Evolutionary conservation across 2,797 vertebrate genomes (phyloP), one percentile per base, ranked within the genome.

Genomic region (Myripristis jacobus): DNA sequence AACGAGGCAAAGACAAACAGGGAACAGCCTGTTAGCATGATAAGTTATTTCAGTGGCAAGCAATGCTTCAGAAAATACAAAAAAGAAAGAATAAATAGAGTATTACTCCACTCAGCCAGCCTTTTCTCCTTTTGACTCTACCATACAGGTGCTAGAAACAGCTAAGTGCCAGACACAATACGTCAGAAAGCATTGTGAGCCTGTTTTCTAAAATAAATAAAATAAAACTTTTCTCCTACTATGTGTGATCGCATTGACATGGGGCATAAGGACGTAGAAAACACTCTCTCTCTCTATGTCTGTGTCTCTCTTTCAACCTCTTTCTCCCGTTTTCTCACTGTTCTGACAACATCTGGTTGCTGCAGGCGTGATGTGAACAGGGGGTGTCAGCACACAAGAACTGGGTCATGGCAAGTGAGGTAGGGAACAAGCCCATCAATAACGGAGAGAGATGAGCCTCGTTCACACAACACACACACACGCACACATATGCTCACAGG

Each of bases 331-430:
- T 21, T 79, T 73, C 58, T 69, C 59, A 31, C 77, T 59, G 63
- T 67, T 60, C 78, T 79, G 80, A 84, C 80, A 81, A 85, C 77
- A 76, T 73, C 79, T 71, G 66, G 79, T 81, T 68, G 67, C 87
- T 88, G 86, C 83, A 70, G 84, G 87, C 75, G 6, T 73, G 77
- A 88, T 79, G 80, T 79, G 80, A 88, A 79, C 73, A 77, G 67
- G 72, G 62, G 86, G 79, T 75, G 84, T 90, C 88, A 84, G 81
- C 70, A 21, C 73, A 77, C 36, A 1, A 81, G 73, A 95, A 92
- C 54, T 80, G 94, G 91, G 91, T 92, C 90, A 92, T 1, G 57
- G 84, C 69, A 70, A 80, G 70, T 79, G 79, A 83, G 59, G 73
- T 79, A 81, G 43, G 57, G 79, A 85, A 86, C 58, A 53, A 86